Conservation (phyloP, 2,113 vertebrate species). For the Apus apus region DNA sequence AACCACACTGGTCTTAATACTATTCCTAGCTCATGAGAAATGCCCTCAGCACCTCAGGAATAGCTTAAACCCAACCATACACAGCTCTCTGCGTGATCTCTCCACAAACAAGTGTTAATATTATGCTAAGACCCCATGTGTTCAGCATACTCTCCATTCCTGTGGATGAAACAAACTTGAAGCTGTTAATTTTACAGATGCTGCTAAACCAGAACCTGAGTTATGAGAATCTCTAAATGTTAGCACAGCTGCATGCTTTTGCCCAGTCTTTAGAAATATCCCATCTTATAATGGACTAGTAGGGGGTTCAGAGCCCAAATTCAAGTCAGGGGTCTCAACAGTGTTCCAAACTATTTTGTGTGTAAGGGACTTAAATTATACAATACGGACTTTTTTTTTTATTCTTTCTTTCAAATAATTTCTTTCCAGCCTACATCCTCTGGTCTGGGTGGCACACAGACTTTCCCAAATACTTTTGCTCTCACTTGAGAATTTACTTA, state of each 20-base stretch:
- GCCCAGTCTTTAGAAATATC: neutral
- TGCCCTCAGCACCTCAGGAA: neutral
- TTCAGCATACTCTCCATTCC: neutral
- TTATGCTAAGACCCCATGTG: conserved; percentile 2
- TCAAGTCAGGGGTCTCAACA: neutral
- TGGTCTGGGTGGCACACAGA: neutral
- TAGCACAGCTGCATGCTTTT: conserved; percentile 6
- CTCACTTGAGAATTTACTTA: conserved; percentile 1
- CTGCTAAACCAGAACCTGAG: conserved; percentile 6
- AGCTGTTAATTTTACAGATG: conserved; percentile 52
- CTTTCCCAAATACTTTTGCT: conserved; percentile 27
- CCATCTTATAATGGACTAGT: neutral
- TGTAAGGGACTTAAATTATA: neutral
- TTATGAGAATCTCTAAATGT: neutral
- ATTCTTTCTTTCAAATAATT: neutral
- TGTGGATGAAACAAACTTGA: neutral
- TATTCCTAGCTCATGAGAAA: neutral
- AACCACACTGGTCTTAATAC: neutral
- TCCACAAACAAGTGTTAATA: conserved; percentile 32
- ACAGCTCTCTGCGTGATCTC: neutral
- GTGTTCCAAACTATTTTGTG: neutral
- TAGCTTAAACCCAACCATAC: conserved; percentile 3
- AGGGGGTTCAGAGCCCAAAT: neutral
- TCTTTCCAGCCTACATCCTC: neutral
- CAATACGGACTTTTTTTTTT: neutral